Percentiles rank a stretch among this genome's conserved stretches.
Evolutionary conservation across 2,113 vertebrate species (phyloP).

Genomic region (Hippocampus mohnikei): DNA sequence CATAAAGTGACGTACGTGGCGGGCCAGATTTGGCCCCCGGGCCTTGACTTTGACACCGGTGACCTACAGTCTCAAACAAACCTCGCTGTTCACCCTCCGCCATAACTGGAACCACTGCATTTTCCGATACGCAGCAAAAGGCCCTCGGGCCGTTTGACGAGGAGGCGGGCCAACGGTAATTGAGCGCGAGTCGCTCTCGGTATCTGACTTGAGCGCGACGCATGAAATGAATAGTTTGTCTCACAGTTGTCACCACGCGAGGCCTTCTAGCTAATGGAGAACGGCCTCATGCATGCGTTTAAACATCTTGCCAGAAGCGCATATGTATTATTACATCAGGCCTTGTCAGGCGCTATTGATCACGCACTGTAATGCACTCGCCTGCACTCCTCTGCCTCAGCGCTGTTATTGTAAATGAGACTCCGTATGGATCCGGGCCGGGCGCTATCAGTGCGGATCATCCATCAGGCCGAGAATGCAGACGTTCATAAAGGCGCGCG

Average conservation of each 20-base stretch:
- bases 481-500: conserved; percentile 1
- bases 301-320: conserved; percentile 52
- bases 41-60: too few species aligned
- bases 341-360: conserved; percentile 63
- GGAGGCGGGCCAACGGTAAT: neutral
- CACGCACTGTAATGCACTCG: conserved; percentile 61
- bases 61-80: too few species aligned
- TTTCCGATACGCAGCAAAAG: neutral
- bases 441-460: conserved; percentile 48
- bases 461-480: conserved; percentile 43
- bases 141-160: neutral
- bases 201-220: neutral
- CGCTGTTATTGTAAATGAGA: conserved; percentile 62
- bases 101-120: neutral
- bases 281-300: conserved; percentile 43
- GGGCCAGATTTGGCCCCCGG: too few species aligned
- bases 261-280: conserved; percentile 43
- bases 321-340: conserved; percentile 65
- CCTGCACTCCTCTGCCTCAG: conserved; percentile 46
- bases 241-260: conserved; percentile 1
- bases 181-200: neutral
- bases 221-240: conserved; percentile 4
- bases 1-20: too few species aligned
- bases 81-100: neutral
- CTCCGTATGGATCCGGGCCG: conserved; percentile 47